Conservation (phyloP, 2,888 invertebrate genomes). For the Cataglyphis rosenhaueri region DNA sequence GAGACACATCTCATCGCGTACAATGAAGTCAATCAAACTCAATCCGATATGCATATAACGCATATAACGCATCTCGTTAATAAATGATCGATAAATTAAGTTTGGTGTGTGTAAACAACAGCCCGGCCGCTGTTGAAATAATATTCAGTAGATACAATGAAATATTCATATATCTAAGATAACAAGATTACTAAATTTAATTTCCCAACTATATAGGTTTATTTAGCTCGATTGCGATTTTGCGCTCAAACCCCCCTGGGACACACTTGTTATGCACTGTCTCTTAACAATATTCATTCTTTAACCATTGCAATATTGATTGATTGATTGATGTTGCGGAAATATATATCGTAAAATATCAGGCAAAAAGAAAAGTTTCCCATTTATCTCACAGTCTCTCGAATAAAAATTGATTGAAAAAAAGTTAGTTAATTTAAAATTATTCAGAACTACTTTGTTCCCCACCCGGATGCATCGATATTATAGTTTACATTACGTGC, state of each 20-base stretch:
- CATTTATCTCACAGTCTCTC: background rate
- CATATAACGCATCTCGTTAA: conserved; percentile 50
- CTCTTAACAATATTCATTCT: background rate
- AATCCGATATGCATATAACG: conserved; percentile 32
- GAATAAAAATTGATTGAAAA: conserved; percentile 7
- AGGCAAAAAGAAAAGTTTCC: background rate
- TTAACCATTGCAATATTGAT: background rate
- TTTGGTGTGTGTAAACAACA: background rate
- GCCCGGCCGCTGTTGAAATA: background rate
- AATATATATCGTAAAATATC: background rate
- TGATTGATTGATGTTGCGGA: background rate
- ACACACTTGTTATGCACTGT: background rate
- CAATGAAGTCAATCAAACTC: conserved; percentile 57
- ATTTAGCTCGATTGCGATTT: conserved; percentile 20
- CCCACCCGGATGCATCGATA: too few relatives aligned
- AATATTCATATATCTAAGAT: conserved; percentile 43
- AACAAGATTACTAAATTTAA: conserved; percentile 24
- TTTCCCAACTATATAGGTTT: conserved; percentile 8
- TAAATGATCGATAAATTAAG: conserved; percentile 60
- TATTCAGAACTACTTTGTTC: background rate
- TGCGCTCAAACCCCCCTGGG: background rate
- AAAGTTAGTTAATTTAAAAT: conserved; percentile 7
- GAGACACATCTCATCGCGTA: background rate
- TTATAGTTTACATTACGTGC: too few relatives aligned
- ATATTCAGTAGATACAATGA: conserved; percentile 19